Base-by-base conservation (phyloP, 1,140 invertebrate genomes). In the Aphelenchoides besseyi region DNA sequence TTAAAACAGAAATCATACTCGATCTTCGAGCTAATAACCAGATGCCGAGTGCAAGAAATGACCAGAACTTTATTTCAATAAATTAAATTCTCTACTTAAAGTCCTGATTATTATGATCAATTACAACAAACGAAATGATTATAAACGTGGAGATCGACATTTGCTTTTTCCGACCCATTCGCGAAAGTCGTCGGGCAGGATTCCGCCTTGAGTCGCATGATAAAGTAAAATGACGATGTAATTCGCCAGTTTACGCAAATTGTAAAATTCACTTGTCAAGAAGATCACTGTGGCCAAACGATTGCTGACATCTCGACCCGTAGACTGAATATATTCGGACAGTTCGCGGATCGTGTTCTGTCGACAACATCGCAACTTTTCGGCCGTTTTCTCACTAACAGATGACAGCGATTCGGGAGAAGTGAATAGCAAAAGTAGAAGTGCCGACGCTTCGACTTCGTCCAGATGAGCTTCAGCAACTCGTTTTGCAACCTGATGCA, bases 361-460 rank as follows among this genome's bases (percentile, higher is more conserved):
- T 26, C 63, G 16, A 30, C 33, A 66, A 23, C 23, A 18, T n/a
- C 36, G 9, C 18, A 66, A 33, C 26, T 36, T 1, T 2, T 64
- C 30, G 9, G 30, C 36, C 12, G 32, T 35, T 8, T 53, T 23
- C 32, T 29, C 26, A 35, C 32, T 12, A 2, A 66, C 63, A 33
- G 26, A 29, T 18, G 32, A 28, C 36, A 36, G n/a, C 16, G 28
- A 66, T 18, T 66, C 63, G 16, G 63, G 30, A 12, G 16, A 32
- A 1, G 63, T 66, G 8, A 36, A 66, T 1, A 66, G 63, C 12
- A 66, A 30, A 29, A 66, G 29, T 2, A 66, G 36, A 12, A 66
- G 36, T 23, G 63, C 63, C n/a, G 36, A n/a, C n/a, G 36, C 36
- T 32, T 66, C 63, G 30, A 66, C 48, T 53, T 66, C 63, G 30